Conservation (phyloP, 2,113 vertebrate genomes). For the Pseudopodoces humilis region DNA sequence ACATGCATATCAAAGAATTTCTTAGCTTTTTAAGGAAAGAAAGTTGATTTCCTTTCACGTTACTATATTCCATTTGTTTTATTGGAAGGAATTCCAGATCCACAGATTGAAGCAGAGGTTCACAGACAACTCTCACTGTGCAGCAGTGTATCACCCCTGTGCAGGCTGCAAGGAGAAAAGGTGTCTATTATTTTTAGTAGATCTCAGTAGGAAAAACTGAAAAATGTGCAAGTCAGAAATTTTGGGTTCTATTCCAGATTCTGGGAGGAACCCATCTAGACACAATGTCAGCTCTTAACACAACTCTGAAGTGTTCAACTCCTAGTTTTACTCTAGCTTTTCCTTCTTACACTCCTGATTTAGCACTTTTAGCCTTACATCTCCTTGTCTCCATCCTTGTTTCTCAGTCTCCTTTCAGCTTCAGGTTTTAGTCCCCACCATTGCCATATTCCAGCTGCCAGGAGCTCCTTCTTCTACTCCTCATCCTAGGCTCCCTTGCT, state of each 20-base stretch:
- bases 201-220: neutral
- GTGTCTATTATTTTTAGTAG: neutral
- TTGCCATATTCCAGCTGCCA: neutral
- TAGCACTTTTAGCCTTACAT: neutral
- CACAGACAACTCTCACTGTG: fast-evolving
- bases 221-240: neutral
- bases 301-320: neutral
- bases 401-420: neutral
- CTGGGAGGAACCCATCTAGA: neutral
- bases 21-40: neutral
- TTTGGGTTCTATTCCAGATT: neutral
- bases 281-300: neutral
- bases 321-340: neutral
- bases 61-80: neutral
- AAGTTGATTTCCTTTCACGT: neutral
- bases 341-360: neutral
- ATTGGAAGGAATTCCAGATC: neutral
- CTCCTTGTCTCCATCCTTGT: neutral
- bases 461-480: neutral
- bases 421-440: neutral
- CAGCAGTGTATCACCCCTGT: neutral
- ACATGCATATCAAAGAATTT: neutral
- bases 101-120: neutral
- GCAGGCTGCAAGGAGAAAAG: neutral
- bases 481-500: neutral